Conservation (phyloP, 1,140 invertebrate genomes). For the Telenomus remus region DNA sequence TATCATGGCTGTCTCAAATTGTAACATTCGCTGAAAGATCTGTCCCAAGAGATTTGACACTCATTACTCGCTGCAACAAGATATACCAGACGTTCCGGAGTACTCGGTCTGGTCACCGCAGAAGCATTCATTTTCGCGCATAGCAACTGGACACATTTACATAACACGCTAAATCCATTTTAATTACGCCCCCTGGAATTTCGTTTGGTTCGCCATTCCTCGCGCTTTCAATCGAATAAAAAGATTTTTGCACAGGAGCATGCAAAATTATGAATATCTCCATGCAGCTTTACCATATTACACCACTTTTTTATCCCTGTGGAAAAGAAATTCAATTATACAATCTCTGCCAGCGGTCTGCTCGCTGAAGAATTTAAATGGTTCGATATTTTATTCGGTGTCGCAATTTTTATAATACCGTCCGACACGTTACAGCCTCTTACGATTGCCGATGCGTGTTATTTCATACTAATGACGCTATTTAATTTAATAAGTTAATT, state of each 20-base stretch:
- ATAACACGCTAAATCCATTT: constrained; percentile 54
- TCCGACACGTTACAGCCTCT: background rate
- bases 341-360: too few species aligned
- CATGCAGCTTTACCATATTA: too few species aligned
- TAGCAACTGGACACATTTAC: constrained; percentile 50
- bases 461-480: constrained; percentile 41
- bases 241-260: too few species aligned
- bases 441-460: constrained; percentile 15
- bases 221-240: background rate
- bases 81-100: constrained; percentile 34
- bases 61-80: constrained; percentile 57
- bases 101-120: constrained; percentile 44
- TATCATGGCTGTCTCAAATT: constrained; percentile 55
- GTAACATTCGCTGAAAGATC: constrained; percentile 58
- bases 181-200: constrained; percentile 42
- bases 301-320: too few species aligned
- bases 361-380: too few species aligned
- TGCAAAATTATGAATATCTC: too few species aligned
- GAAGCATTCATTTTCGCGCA: constrained; percentile 43
- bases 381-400: too few species aligned
- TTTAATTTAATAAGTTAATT: constrained; percentile 59
- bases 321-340: too few species aligned
- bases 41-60: constrained; percentile 57
- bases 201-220: constrained; percentile 23
- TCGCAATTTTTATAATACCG: too few species aligned